Evolutionary conservation across 2,797 vertebrate genomes (phyloP), one percentile per base, ranked within the genome.

Genomic region (Champsocephalus esox): DNA sequence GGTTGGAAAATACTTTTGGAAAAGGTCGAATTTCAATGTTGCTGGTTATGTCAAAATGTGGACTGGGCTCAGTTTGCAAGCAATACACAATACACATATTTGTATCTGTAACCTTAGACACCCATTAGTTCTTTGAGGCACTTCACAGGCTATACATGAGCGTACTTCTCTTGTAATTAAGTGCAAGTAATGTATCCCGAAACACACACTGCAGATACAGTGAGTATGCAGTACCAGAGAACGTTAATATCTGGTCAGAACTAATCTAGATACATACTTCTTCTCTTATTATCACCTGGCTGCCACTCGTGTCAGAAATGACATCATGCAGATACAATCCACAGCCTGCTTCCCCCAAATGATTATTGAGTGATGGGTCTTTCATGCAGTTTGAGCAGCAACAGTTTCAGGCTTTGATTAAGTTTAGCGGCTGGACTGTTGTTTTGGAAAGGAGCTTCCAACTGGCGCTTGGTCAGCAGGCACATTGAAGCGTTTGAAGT

Each of bases 391-490:
- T 34, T 3, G 6, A 46, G 43, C 38, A 38, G 51, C 45, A 38
- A 61, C 49, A 16, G 43, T n/a, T 43, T 72, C 16, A 64, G 61
- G 74, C 21, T 69, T 61, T 73, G 45, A 67, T 80, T 32, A 65
- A 43, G 54, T 71, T 59, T 13, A 1, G 45, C 21, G 73, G 32
- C 19, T 1, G 49, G 24, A 67, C 38, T 61, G 51, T 61, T 75
- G 57, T 63, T 75, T 68, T 81, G 67, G 66, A 70, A 21, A 21
- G 60, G 54, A 48, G 79, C 38, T 66, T 70, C 38, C 43, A 78
- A 16, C 13, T 24, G 9, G 9, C 10, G 17, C 28, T 73, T 52
- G 48, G 43, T 66, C 56, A 0, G 57, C 52, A 49, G 59, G 45
- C 34, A 49, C 66, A 12, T 1, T 32, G 48, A 62, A 61, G 46